Base-by-base conservation (phyloP, 2,888 invertebrate genomes). In the Athripsodes cinereus region DNA sequence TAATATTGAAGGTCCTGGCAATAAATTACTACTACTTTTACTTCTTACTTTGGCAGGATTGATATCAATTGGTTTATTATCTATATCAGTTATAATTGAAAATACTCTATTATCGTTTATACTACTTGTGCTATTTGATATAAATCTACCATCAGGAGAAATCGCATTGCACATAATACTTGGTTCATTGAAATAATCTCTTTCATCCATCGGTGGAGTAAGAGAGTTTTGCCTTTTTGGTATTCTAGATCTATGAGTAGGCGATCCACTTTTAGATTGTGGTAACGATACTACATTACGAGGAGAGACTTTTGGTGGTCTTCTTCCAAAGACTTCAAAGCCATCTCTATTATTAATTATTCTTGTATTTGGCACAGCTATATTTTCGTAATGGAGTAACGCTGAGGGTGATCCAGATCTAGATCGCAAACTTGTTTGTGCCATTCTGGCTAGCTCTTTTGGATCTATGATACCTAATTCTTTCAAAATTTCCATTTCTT, bases 121-220 rank as follows among this genome's bases (percentile, higher is more conserved):
- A 63, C 78, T 79, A 60, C 76, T 78, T 0, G 78, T 76, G 58
- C 79, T 79, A 53, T 72, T 79, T 1, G 79, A 79, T 55, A 79
- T 76, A 22, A 72, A 76, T 61, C 71, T 72, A 65, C 63, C 63
- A 18, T 58, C 57, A 19, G 61, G 44, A 6, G 59, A 53, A 10
- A 63, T 26, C 13, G 51, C 47, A 52, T 63, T 63, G 2, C 58
- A 56, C 63, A 63, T 63, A 48, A 18, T 61, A 35, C 59, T 63
- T 2, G 50, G 57, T 18, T 47, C 52, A 10, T 51, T 19, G 13
- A 31, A 31, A n/a, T 54, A 21, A 16, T 53, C 55, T n/a, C 18
- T 20, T 2, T 51, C 52, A 10, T 51, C 55, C 65, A 76, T 71
- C 1, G 70, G 68, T 1, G 79, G 79, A 1, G 78, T 78, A 0